A percentile compares a stretch with the other conserved stretches of the same genome.
Conservation (phyloP, 2,113 vertebrate genomes). For the Muscicapa adusta region DNA sequence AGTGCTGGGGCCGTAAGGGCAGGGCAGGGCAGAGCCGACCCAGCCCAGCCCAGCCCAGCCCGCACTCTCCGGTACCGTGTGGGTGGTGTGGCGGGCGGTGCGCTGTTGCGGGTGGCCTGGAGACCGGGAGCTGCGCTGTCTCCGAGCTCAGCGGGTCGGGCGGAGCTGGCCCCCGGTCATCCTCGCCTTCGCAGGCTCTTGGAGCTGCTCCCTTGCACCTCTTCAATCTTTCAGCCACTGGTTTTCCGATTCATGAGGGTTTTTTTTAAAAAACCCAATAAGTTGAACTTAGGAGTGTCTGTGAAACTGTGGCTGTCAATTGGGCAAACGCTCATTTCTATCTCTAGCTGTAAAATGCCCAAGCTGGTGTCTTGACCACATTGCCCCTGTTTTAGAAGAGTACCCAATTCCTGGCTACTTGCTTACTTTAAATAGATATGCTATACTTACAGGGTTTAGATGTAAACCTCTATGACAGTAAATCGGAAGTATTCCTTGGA, state of each 20-base stretch:
- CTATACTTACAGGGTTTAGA: accelerated
- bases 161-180: neutral
- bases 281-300: neutral
- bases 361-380: neutral
- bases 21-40: too few species aligned
- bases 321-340: accelerated
- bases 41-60: too few species aligned
- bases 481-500: neutral
- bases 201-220: too few species aligned
- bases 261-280: neutral
- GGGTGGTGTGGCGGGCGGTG: neutral
- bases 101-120: neutral
- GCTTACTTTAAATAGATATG: neutral
- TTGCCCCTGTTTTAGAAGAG: neutral
- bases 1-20: neutral
- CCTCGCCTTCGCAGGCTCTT: accelerated
- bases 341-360: neutral
- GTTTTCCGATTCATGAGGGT: accelerated
- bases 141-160: neutral
- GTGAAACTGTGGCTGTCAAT: neutral
- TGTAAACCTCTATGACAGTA: neutral
- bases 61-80: too few species aligned
- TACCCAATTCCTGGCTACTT: neutral
- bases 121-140: neutral
- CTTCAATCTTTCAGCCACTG: accelerated